Conservation (phyloP, 2,797 vertebrate species). For the Paramormyrops hopkinsi region DNA sequence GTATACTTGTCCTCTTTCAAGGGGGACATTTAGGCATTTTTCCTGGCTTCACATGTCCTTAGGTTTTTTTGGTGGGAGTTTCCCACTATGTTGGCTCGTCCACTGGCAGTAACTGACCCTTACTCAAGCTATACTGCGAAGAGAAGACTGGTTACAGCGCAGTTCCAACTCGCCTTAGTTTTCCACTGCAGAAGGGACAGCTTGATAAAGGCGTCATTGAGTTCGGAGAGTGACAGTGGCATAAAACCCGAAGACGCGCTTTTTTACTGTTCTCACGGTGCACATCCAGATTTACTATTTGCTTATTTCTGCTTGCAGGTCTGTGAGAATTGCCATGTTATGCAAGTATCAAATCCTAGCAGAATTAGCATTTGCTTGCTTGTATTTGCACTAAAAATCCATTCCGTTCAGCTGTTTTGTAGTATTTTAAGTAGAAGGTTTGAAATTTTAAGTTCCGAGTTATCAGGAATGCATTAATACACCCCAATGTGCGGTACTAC, state of each 20-base stretch:
- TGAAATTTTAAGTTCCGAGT: background rate
- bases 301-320: background rate
- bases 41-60: background rate
- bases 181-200: background rate
- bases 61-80: background rate
- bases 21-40: background rate
- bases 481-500: background rate
- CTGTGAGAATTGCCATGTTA: background rate
- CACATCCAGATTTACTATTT: background rate
- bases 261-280: background rate
- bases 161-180: background rate
- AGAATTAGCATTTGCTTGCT: background rate
- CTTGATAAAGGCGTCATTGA: background rate
- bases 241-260: background rate
- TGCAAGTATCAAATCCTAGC: background rate
- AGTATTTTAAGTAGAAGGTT: background rate
- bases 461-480: background rate
- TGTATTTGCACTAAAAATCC: background rate
- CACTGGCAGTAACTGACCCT: background rate
- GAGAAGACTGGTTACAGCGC: background rate
- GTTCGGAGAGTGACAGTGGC: background rate
- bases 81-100: background rate
- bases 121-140: background rate
- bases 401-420: background rate
- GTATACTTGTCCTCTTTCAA: background rate